Evolutionary conservation across 2,113 vertebrate genomes (phyloP).

Genomic region (Epinephelus fuscoguttatus): DNA sequence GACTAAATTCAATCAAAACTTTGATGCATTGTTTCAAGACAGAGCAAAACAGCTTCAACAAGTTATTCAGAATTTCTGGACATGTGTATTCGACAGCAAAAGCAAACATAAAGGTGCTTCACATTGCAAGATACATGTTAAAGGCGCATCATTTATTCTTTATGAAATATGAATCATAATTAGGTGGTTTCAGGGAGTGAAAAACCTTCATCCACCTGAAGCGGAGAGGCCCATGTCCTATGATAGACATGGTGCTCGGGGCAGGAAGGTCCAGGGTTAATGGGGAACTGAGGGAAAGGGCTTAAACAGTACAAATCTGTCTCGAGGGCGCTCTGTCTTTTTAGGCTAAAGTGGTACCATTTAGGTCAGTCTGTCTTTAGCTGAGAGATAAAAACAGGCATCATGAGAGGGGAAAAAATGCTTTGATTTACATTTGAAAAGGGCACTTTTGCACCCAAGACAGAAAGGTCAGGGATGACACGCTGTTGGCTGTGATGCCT

Average conservation of each 20-base stretch:
- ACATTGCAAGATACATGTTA: background rate
- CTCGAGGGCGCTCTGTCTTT: slow-evolving; percentile 15
- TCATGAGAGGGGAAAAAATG: slow-evolving; percentile 12
- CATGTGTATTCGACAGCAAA: background rate
- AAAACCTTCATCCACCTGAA: background rate
- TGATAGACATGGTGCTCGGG: background rate
- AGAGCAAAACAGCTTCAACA: background rate
- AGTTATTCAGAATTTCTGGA: background rate
- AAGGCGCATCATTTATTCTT: background rate
- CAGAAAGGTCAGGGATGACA: slow-evolving; percentile 50
- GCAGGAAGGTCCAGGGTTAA: slow-evolving; percentile 12
- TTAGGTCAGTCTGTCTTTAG: slow-evolving; percentile 15
- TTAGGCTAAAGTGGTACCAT: slow-evolving; percentile 23
- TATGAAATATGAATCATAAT: background rate
- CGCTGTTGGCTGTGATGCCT: slow-evolving; percentile 22
- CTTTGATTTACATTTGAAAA: slow-evolving; percentile 61
- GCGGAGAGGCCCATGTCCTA: background rate
- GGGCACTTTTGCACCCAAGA: slow-evolving; percentile 27
- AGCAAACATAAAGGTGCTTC: background rate
- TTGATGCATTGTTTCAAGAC: background rate
- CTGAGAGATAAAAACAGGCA: slow-evolving; percentile 18
- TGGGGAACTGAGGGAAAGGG: background rate
- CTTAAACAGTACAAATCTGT: background rate
- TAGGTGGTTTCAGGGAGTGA: background rate
- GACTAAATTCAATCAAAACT: background rate